A percentile compares a stretch with the other conserved stretches of the same genome.
Evolutionary conservation across 2,113 vertebrate genomes (phyloP).

Genomic region (Paedocypris sp.): DNA sequence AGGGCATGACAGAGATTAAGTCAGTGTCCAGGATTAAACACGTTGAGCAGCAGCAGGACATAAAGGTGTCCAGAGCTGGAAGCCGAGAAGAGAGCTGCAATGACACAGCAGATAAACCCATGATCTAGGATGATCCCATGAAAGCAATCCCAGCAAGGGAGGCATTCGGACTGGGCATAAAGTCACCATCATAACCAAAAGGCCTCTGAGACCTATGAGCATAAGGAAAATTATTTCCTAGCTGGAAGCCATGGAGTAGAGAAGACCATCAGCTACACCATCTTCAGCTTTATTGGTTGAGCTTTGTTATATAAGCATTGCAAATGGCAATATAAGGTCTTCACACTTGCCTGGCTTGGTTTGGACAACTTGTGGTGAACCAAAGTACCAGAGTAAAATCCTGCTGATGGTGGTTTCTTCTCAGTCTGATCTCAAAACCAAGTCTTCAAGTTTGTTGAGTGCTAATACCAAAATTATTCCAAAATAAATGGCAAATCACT

Average conservation of each 20-base stretch:
- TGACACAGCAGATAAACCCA: conserved; percentile 25
- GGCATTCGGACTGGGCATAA: conserved; percentile 1
- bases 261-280: no score
- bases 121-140: conserved; percentile 31
- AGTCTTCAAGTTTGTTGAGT: no score
- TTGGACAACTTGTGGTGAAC: no score
- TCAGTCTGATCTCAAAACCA: no score
- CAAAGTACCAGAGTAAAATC: no score
- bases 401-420: no score
- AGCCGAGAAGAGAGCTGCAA: conserved; percentile 1
- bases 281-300: no score
- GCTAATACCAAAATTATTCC: no score
- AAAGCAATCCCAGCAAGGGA: conserved; percentile 11
- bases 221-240: not conserved
- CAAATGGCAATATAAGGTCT: no score
- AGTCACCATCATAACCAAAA: conserved; percentile 4
- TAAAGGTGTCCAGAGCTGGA: conserved; percentile 18
- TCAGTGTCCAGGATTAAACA: conserved; percentile 10
- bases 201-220: not conserved
- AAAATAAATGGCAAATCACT: no score
- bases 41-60: conserved; percentile 26
- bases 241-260: not conserved
- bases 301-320: no score
- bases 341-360: no score
- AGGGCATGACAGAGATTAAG: conserved; percentile 9